A percentile compares a stretch with the other conserved stretches of the same genome.
phyloP scores from a whole-genome alignment of 2,888 invertebrate species.

The Rhagonycha fulva region DNA sequence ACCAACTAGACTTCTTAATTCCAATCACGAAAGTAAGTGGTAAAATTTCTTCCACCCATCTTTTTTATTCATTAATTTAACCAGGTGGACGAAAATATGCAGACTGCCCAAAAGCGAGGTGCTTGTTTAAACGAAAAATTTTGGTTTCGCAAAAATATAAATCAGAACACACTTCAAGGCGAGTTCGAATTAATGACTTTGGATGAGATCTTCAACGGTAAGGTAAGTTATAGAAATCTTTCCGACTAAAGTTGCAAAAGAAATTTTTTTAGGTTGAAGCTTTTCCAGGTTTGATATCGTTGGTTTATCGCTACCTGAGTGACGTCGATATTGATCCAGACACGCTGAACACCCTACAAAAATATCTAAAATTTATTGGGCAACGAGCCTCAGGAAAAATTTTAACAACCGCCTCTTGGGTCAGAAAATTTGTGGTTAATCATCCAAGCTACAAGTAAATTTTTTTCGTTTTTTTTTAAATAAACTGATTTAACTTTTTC shows the following conservation, averaged over 20 bases:
- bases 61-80: slow-evolving; percentile 36
- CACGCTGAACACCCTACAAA: slow-evolving; percentile 95
- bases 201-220: slow-evolving; percentile 96
- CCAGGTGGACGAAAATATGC: slow-evolving; percentile 95
- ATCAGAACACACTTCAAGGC: slow-evolving; percentile 53
- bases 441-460: slow-evolving; percentile 90
- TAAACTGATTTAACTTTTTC: not conserved
- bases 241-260: not conserved
- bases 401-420: slow-evolving; percentile 93
- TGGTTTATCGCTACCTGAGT: slow-evolving; percentile 91
- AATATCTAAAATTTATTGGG: slow-evolving; percentile 92
- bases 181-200: slow-evolving; percentile 82
- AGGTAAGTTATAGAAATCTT: slow-evolving; percentile 59
- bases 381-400: slow-evolving; percentile 86
- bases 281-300: slow-evolving; percentile 93
- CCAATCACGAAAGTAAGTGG: slow-evolving; percentile 85
- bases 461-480: not conserved
- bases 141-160: slow-evolving; percentile 89
- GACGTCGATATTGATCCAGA: slow-evolving; percentile 98
- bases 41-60: not conserved
- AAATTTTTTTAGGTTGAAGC: slow-evolving; percentile 66
- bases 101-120: slow-evolving; percentile 88
- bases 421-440: slow-evolving; percentile 84
- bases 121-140: slow-evolving; percentile 85
- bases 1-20: slow-evolving; percentile 92